Evolutionary conservation across 2,113 vertebrate genomes (phyloP), one percentile per base, ranked within the genome.

Genomic region (Machaerirhynchus nigripectus): DNA sequence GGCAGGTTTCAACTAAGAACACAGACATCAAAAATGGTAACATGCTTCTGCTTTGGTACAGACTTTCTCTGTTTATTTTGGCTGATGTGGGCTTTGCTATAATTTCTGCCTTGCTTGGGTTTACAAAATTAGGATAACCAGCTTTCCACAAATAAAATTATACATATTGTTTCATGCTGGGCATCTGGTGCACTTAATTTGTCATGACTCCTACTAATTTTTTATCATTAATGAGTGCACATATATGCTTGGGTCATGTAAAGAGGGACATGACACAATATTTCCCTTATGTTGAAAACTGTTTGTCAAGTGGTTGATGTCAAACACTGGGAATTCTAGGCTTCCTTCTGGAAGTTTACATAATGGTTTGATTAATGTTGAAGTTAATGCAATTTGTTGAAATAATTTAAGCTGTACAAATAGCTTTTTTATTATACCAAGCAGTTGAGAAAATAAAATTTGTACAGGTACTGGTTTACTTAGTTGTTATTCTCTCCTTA

Each of bases 341-440:
- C 60, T 81, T 85, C 53, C 37, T 92, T 80, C 56, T 60, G 31
- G 79, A 95, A 63, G 53, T 79, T 92, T 39, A 35, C 35, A 2
- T 87, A 86, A 46, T 73, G 26, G 56, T 89, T 95, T 96, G 75
- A 93, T 95, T 97, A 91, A 96, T 90, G 71, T 46, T 61, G 39
- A 94, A 59, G 60, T 88, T 90, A 93, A 90, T 81, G 64, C 60
- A 64, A 70, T 90, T 88, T 86, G 47, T 64, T 96, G 76, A 85
- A 94, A 86, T 88, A 71, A 89, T 50, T 80, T 74, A 89, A 90
- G 56, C 60, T 94, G 60, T 74, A 81, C 30, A 90, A 90, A 88
- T 67, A 86, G 20, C 17, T 86, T 89, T 87, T 93, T 68, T 83
- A 88, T 94, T 95, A 74, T 15, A 47, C 35, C 35, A 69, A 84